Evolutionary conservation across 2,113 vertebrate genomes (phyloP).

Genomic region (Conger conger): DNA sequence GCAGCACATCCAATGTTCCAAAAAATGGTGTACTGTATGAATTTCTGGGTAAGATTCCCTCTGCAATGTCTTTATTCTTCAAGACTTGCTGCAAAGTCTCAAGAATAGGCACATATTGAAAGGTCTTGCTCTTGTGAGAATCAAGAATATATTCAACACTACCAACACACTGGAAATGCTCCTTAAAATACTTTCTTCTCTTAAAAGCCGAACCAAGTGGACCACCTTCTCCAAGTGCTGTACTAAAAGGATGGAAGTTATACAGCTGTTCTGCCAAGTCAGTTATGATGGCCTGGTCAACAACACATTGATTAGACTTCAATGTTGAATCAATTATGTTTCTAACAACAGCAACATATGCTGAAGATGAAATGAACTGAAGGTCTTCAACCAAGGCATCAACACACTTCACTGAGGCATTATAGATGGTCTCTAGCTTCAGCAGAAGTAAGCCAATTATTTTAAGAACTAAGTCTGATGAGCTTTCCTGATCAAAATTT

Average conservation of each 20-base stretch:
- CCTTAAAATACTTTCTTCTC: constrained; percentile 27
- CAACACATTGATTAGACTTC: constrained; percentile 31
- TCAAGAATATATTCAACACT: constrained; percentile 33
- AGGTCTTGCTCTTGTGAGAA: constrained; percentile 19
- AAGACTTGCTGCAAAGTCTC: constrained; percentile 30
- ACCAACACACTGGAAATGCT: constrained; percentile 27
- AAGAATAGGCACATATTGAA: constrained; percentile 41
- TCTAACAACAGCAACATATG: constrained; percentile 20
- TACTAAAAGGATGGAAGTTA: constrained; percentile 29
- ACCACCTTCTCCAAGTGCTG: constrained; percentile 24
- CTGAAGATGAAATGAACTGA: constrained; percentile 35
- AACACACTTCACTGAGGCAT: constrained; percentile 30
- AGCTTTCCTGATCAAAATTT: constrained; percentile 27
- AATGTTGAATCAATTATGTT: constrained; percentile 25
- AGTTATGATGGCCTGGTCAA: constrained; percentile 28
- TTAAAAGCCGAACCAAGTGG: constrained; percentile 33
- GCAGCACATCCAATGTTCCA: constrained; percentile 31
- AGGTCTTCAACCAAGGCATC: constrained; percentile 35
- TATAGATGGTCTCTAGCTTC: constrained; percentile 37
- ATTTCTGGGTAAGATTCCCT: constrained; percentile 18
- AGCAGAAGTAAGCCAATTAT: constrained; percentile 35
- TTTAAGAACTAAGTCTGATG: constrained; percentile 21
- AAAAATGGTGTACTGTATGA: constrained; percentile 26
- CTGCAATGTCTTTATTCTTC: constrained; percentile 24
- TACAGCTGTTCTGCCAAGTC: constrained; percentile 38